Evolutionary conservation across 2,888 invertebrate genomes (phyloP).

Genomic region (Dolichomitus sp.): DNA sequence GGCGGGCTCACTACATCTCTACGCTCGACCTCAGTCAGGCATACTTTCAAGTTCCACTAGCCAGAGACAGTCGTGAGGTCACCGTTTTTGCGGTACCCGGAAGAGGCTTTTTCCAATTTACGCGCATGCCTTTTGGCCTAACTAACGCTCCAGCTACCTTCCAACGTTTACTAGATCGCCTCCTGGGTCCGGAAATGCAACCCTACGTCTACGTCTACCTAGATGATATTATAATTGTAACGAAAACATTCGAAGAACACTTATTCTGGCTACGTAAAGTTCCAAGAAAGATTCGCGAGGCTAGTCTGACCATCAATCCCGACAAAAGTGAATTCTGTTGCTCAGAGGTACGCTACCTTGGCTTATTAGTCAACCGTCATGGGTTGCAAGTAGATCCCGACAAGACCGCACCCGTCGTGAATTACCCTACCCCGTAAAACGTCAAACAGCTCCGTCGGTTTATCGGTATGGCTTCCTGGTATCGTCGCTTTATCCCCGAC

Average conservation of each 20-base stretch:
- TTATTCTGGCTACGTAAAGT: slow-evolving; percentile 28
- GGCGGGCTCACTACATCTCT: slow-evolving; percentile 65
- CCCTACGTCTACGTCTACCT: slow-evolving; percentile 58
- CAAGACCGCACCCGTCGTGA: not conserved
- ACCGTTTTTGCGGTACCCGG: slow-evolving; percentile 77
- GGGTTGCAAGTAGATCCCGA: slow-evolving; percentile 30
- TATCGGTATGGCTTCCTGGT: slow-evolving; percentile 36
- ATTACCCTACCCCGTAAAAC: slow-evolving; percentile 18
- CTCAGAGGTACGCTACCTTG: slow-evolving; percentile 19
- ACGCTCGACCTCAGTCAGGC: slow-evolving; percentile 68
- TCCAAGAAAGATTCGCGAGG: slow-evolving; percentile 72
- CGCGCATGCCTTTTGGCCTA: slow-evolving; percentile 75
- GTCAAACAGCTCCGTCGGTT: slow-evolving; percentile 37
- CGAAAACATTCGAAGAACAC: slow-evolving; percentile 59
- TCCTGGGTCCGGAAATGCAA: slow-evolving; percentile 69
- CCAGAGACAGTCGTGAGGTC: slow-evolving; percentile 59
- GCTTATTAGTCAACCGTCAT: slow-evolving; percentile 8
- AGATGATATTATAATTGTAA: slow-evolving; percentile 66
- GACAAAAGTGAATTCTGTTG: slow-evolving; percentile 28
- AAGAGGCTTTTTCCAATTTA: slow-evolving; percentile 76
- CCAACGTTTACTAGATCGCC: slow-evolving; percentile 74
- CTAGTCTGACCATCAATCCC: slow-evolving; percentile 59
- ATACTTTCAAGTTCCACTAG: slow-evolving; percentile 67
- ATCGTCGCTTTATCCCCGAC: slow-evolving; percentile 2
- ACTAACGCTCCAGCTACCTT: slow-evolving; percentile 75